Conservation (phyloP, 2,797 vertebrate genomes). For the Peromyscus attwateri region DNA sequence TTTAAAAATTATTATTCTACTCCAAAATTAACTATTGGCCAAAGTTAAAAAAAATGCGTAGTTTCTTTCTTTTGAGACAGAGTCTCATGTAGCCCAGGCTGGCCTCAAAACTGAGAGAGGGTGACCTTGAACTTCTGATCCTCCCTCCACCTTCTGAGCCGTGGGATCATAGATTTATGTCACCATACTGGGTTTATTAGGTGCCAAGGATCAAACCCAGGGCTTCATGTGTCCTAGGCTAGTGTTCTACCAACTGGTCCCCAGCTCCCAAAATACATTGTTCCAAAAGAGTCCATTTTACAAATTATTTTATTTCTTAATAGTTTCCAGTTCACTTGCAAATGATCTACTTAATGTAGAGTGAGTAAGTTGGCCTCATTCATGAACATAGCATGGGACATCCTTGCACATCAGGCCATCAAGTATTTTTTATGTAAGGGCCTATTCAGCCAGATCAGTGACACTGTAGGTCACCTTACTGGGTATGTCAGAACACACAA, state of each 20-base stretch:
- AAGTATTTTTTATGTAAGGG: not conserved
- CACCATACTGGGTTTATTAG: not conserved
- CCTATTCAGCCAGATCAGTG: not conserved
- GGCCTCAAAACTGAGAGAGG: not conserved
- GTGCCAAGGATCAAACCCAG: not conserved
- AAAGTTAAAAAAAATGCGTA: not conserved
- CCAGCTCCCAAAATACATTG: not conserved
- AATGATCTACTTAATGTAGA: not conserved
- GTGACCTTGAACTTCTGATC: not conserved
- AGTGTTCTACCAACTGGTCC: not conserved
- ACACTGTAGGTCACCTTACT: not conserved
- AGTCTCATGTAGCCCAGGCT: not conserved
- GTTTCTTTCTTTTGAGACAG: not conserved
- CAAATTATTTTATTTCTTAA: constrained; percentile 37
- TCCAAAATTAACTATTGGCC: not conserved
- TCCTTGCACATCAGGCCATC: not conserved
- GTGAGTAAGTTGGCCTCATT: not conserved
- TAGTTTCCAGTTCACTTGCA: constrained; percentile 10
- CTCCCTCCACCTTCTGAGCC: not conserved
- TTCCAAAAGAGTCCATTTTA: constrained; percentile 55
- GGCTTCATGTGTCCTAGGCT: not conserved
- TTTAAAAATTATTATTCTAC: not conserved
- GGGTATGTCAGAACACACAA: not conserved
- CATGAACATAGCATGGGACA: not conserved
- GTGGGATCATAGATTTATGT: not conserved